A percentile compares a stretch with the other conserved stretches of the same genome.
Conservation (phyloP, 2,113 vertebrate species). For the Probosciger aterrimus region DNA sequence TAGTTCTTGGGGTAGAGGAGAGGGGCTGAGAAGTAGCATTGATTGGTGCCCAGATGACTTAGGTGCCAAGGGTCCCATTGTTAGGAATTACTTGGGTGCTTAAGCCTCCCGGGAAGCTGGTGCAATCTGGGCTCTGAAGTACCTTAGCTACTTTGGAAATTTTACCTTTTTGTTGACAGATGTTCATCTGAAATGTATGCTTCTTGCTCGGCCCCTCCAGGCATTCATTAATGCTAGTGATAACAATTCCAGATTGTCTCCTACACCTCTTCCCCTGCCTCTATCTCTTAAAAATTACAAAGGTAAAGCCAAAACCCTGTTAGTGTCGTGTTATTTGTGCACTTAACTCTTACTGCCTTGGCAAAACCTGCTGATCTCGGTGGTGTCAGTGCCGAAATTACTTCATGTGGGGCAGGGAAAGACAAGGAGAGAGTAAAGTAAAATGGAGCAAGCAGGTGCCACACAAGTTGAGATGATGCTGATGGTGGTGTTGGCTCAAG, state of each 20-base stretch:
- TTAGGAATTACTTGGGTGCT: not conserved
- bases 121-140: not conserved
- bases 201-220: constrained; percentile 13
- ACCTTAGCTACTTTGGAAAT: constrained; percentile 14
- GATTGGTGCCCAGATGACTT: not conserved
- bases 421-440: not conserved
- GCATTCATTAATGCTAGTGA: constrained; percentile 48
- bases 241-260: constrained; percentile 46
- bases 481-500: accelerated
- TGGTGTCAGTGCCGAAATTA: not conserved
- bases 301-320: constrained; percentile 9
- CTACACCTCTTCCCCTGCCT: constrained; percentile 8
- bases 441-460: not conserved
- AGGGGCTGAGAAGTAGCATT: not conserved
- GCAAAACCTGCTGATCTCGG: not conserved
- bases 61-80: not conserved
- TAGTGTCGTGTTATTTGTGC: not conserved
- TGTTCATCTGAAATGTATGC: constrained; percentile 49
- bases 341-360: not conserved
- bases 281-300: constrained; percentile 9
- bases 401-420: not conserved
- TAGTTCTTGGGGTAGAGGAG: not conserved
- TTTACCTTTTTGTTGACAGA: constrained; percentile 46
- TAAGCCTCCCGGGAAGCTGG: not conserved
- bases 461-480: not conserved